Conservation (phyloP, 1,140 invertebrate genomes). For the Alviniconcha marisindica region DNA sequence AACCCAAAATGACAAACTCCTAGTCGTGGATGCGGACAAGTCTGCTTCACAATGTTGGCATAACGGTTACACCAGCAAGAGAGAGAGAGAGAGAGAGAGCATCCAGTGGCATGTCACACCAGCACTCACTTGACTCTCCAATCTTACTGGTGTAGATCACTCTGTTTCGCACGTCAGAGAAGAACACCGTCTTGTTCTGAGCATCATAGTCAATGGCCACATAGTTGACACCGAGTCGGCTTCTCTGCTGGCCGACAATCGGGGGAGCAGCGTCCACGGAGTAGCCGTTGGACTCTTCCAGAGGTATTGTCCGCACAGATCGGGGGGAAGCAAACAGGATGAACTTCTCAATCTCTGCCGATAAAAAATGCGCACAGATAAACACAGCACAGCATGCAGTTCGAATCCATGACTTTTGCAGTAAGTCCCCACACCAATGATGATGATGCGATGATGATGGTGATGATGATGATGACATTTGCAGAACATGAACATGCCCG, state of each 20-base stretch:
- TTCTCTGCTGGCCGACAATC: constrained; percentile 80
- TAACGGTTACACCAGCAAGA: too few relatives aligned
- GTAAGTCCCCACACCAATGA: too few relatives aligned
- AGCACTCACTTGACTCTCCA: constrained; percentile 85
- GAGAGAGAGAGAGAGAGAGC: too few relatives aligned
- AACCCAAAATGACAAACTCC: too few relatives aligned
- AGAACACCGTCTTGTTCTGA: constrained; percentile 93
- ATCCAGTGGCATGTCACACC: background rate
- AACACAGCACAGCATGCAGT: too few relatives aligned
- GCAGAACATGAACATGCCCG: too few relatives aligned
- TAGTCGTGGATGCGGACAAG: too few relatives aligned
- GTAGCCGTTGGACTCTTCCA: constrained; percentile 81
- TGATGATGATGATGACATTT: too few relatives aligned
- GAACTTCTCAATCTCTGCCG: constrained; percentile 91
- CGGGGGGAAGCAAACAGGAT: constrained; percentile 98
- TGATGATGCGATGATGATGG: too few relatives aligned
- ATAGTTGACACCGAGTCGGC: constrained; percentile 87
- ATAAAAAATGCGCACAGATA: too few relatives aligned
- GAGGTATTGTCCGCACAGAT: constrained; percentile 96
- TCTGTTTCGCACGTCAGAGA: constrained; percentile 97
- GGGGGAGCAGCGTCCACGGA: constrained; percentile 90
- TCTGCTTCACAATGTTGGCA: too few relatives aligned
- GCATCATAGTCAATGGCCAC: constrained; percentile 98
- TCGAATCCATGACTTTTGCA: too few relatives aligned
- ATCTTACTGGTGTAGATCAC: constrained; percentile 95